These are phyloP conservation scores for Chorisops tibialis DNA, from an alignment of 2,888 invertebrate species.

Conservation along the genomic window DNA sequence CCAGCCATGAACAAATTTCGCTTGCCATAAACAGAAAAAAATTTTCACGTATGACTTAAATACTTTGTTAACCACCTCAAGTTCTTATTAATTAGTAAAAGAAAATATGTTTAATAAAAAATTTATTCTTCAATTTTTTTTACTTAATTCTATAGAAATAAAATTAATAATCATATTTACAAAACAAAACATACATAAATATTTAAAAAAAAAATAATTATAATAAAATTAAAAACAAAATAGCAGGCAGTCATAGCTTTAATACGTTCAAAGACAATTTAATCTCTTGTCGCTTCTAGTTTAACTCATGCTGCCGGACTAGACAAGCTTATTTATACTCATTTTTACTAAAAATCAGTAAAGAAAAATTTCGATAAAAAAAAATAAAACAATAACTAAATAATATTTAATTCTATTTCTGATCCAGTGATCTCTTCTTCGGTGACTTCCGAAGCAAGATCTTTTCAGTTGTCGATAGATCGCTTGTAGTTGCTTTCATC, in stretches of 20 bases:
- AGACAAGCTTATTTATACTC: constrained; percentile 20
- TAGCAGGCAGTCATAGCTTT: neutral
- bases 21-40: no score
- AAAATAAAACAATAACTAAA: constrained; percentile 23
- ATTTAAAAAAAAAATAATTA: neutral
- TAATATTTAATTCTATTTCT: constrained; percentile 14
- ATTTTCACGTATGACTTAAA: no score
- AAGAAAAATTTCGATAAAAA: neutral
- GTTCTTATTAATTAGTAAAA: no score
- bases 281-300: neutral
- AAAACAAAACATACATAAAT: constrained; percentile 19
- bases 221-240: constrained; percentile 8
- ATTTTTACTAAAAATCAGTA: neutral
- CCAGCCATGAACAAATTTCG: no score
- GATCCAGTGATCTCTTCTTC: constrained; percentile 13
- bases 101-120: no score
- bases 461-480: neutral
- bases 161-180: no score
- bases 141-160: no score
- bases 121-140: no score
- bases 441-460: constrained; percentile 14
- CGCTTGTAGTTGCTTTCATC: neutral
- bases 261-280: neutral
- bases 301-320: constrained; percentile 13
- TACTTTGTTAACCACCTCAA: no score